Conservation (phyloP, 2,113 vertebrate genomes). For the Microcebus griseorufus region DNA sequence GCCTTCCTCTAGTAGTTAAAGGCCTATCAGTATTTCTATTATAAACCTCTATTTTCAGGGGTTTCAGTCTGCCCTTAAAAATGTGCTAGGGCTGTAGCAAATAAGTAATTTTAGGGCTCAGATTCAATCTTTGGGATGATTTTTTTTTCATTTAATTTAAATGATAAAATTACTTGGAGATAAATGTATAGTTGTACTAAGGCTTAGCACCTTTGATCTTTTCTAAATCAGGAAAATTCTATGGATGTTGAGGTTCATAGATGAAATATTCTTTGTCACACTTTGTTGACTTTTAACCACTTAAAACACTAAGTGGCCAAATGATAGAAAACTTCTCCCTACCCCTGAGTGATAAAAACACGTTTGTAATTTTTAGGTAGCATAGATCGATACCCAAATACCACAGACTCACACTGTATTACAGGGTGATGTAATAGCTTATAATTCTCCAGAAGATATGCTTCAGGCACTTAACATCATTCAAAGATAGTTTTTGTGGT, state of each 20-base stretch:
- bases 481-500: constrained; percentile 71
- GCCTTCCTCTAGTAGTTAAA: constrained; percentile 60
- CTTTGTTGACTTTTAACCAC: constrained; percentile 64
- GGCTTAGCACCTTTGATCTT: constrained; percentile 63
- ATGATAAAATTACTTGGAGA: constrained; percentile 55
- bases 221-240: constrained; percentile 68
- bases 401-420: constrained; percentile 45
- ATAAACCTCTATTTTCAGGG: constrained; percentile 81
- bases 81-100: constrained; percentile 60
- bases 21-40: constrained; percentile 76
- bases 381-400: not conserved
- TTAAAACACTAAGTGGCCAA: constrained; percentile 35
- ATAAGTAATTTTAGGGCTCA: constrained; percentile 43
- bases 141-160: constrained; percentile 49
- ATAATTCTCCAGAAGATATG: constrained; percentile 62
- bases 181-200: constrained; percentile 58
- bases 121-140: constrained; percentile 33
- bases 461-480: constrained; percentile 61
- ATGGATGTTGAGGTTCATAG: constrained; percentile 43
- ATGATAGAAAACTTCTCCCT: constrained; percentile 53
- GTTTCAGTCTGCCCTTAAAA: constrained; percentile 72
- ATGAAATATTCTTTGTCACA: constrained; percentile 54
- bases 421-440: constrained; percentile 73
- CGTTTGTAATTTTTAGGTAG: constrained; percentile 53
- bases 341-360: constrained; percentile 57